Percentiles rank a stretch among this genome's conserved stretches.
phyloP scores from a whole-genome alignment of 2,888 invertebrate genomes.

The Xanthostigma xanthostigma region DNA sequence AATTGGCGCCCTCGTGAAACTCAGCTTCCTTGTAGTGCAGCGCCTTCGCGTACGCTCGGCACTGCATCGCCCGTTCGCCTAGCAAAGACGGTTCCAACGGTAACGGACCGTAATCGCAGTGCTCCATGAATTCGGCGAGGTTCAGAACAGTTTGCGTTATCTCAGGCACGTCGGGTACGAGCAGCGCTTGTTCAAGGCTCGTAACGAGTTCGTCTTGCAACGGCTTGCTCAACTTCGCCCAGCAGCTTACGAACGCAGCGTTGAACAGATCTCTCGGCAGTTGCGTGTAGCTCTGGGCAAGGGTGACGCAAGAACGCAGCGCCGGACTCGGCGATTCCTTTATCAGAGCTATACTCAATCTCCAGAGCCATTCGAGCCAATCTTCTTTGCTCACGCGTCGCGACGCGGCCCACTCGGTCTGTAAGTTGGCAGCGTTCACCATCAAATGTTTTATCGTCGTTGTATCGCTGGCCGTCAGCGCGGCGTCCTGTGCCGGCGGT shows the following conservation, averaged over 20 bases:
- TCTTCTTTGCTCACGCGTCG: slow-evolving; percentile 92
- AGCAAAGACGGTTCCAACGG: slow-evolving; percentile 77
- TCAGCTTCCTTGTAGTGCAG: slow-evolving; percentile 87
- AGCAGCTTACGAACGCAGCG: slow-evolving; percentile 97
- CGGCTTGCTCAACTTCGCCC: slow-evolving; percentile 80
- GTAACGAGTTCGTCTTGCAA: slow-evolving; percentile 74
- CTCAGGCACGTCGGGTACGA: slow-evolving; percentile 87
- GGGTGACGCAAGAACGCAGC: slow-evolving; percentile 73
- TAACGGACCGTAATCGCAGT: slow-evolving; percentile 90
- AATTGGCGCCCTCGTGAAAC: slow-evolving; percentile 67
- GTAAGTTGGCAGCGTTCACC: slow-evolving; percentile 70
- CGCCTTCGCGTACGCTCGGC: slow-evolving; percentile 73
- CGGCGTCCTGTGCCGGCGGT: slow-evolving; percentile 39
- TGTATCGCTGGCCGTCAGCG: slow-evolving; percentile 46
- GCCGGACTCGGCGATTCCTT: slow-evolving; percentile 95
- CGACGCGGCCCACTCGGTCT: slow-evolving; percentile 84
- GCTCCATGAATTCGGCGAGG: slow-evolving; percentile 98
- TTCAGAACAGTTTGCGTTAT: slow-evolving; percentile 93
- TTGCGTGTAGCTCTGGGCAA: slow-evolving; percentile 90
- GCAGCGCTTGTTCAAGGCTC: slow-evolving; percentile 77
- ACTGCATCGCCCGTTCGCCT: slow-evolving; percentile 89
- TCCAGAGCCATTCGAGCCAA: slow-evolving; percentile 94
- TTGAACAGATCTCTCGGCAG: slow-evolving; percentile 94
- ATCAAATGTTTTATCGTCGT: slow-evolving; percentile 66
- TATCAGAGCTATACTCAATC: slow-evolving; percentile 81